phyloP scores from a whole-genome alignment of 1,140 invertebrate genomes.

The Musca domestica region DNA sequence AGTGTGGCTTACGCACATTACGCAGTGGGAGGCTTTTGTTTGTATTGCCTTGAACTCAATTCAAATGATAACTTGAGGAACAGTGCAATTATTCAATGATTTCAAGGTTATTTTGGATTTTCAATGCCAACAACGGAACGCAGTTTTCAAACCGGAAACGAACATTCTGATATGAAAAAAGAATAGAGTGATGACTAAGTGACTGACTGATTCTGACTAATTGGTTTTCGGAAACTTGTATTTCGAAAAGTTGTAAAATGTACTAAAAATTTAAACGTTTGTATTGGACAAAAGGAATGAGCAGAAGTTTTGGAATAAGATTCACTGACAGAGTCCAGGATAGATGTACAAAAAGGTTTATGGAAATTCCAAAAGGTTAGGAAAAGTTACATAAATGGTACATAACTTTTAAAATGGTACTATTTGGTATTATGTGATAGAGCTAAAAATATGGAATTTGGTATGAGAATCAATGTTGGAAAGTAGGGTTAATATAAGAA shows the following conservation, averaged over 20 bases:
- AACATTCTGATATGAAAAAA: background rate
- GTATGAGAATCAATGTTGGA: too few species aligned
- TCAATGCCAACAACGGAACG: background rate
- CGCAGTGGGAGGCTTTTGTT: background rate
- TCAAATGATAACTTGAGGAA: background rate
- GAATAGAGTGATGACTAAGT: too few species aligned
- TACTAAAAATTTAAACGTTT: background rate
- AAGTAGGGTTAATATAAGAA: too few species aligned
- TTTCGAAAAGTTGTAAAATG: background rate
- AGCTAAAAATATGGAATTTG: too few species aligned
- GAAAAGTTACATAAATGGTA: too few species aligned
- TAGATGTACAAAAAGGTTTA: too few species aligned
- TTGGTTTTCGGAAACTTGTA: background rate
- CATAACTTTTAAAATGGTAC: too few species aligned
- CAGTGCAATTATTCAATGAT: background rate
- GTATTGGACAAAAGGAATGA: background rate
- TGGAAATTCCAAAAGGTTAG: too few species aligned
- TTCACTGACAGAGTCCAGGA: too few species aligned
- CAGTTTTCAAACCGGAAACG: background rate
- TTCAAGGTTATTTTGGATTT: background rate
- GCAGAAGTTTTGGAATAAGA: too few species aligned
- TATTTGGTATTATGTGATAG: too few species aligned
- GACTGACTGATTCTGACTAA: background rate
- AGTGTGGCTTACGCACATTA: background rate
- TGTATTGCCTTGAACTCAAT: background rate